Base-by-base conservation (phyloP, 64 coral and sea anemone genomes). In the Acropora yongei region DNA sequence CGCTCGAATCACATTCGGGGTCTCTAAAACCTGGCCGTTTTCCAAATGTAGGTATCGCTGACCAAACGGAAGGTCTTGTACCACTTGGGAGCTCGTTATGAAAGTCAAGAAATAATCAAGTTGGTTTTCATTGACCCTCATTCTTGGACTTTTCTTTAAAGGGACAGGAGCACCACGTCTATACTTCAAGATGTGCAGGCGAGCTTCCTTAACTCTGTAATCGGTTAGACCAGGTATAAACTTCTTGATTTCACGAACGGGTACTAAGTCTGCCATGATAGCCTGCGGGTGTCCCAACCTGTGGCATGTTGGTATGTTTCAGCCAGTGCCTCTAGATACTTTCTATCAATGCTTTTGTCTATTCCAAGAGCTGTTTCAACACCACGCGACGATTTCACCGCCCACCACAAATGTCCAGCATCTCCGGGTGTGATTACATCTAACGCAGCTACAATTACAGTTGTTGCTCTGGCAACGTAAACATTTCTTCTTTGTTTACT, bases 71-170 rank as follows among this genome's bases (percentile, higher is more conserved):
- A 87, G 84, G 16, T 87, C 84, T 73, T 87, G 67, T 72, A 74
- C 41, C 8, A 72, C 40, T 11, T 90, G 88, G 57, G 77, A 12
- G 44, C 88, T 90, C 14, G 78, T 82, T 12, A 90, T 90, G 68
- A 90, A 90, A 6, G 88, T 69, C 77, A 90, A 47, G 40, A 90
- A 90, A 50, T 90, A 60, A 44, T 90, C 77, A 50, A 69, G 88
- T 71, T 80, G 60, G 61, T 44, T 72, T 69, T 80, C 76, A 13
- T 72, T 63, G 5, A 90, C 8, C 58, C 61, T 68, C 88, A 90
- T 80, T 20, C 44, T 51, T 61, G 77, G 88, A 53, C 77, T 89
- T 57, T 78, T 77, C 57, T 20, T 78, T 13, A 79, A 60, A 65
- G 88, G 88, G 20, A 81, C 88, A 63, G 88, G 12, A 55, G 68